Percentiles rank a stretch among this genome's conserved stretches.
phyloP scores from a whole-genome alignment of 1,140 invertebrate species.

The Dysdera silvatica region DNA sequence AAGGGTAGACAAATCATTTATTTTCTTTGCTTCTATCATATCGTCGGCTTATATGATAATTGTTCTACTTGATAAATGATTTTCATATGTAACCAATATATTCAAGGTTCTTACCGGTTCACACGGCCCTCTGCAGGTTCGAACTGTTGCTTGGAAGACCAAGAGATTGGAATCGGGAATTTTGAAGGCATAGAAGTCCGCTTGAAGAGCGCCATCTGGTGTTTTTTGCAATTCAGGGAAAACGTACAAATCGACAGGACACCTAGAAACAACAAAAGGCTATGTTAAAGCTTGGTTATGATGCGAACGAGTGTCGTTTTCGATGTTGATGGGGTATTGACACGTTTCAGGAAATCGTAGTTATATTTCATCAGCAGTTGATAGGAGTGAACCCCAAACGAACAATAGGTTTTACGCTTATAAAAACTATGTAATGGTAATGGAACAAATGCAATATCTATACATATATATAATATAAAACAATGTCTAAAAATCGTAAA shows the following conservation, averaged over 20 bases:
- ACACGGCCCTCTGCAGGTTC: slow-evolving; percentile 78
- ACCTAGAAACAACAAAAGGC: slow-evolving; percentile 49
- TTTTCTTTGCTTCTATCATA: too few species aligned
- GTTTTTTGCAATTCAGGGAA: slow-evolving; percentile 82
- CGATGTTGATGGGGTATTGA: too few species aligned
- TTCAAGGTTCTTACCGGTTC: slow-evolving; percentile 56
- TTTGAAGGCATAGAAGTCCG: slow-evolving; percentile 87
- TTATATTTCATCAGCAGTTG: too few species aligned
- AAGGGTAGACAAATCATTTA: too few species aligned
- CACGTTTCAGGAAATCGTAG: too few species aligned
- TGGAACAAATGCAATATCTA: background rate
- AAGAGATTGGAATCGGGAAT: slow-evolving; percentile 89
- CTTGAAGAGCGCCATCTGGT: slow-evolving; percentile 73
- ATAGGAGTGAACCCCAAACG: too few species aligned
- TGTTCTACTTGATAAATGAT: too few species aligned
- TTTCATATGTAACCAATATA: too few species aligned
- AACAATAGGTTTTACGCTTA: background rate
- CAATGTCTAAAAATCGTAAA: background rate
- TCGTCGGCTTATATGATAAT: too few species aligned
- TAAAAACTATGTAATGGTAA: background rate
- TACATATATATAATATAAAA: background rate
- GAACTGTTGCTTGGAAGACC: slow-evolving; percentile 83
- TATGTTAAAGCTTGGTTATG: too few species aligned
- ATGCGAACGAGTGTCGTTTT: too few species aligned
- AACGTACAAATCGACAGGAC: slow-evolving; percentile 81